Base-by-base conservation (phyloP, 2,888 invertebrate genomes). In the Thecocarcelia acutangulata region DNA sequence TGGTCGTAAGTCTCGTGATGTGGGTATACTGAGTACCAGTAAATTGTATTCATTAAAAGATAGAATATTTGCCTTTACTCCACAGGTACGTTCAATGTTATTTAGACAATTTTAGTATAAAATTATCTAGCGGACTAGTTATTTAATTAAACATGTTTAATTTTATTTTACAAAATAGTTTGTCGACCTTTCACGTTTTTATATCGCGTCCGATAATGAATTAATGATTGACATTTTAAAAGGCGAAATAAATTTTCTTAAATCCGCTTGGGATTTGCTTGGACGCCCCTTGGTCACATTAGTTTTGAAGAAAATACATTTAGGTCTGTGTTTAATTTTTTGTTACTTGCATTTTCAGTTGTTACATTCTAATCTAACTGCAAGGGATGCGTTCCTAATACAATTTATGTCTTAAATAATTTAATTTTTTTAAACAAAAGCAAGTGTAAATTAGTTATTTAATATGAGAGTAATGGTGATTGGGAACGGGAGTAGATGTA, bases 121-220 rank as follows among this genome's bases (percentile, higher is more conserved):
- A 13, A 24, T 4, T 40, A 59, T 61, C 21, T 46, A 48, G 40
- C 58, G 17, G 8, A 6, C 1, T 33, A 33, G 33, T 33, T 46
- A 44, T 77, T 83, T 76, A 37, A 74, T 77, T 76, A 48, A 63
- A 44, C 44, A 66, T 69, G 73, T 74, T 77, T 82, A 64, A 82
- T 85, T 83, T 84, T 54, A 15, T 79, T 78, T 82, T 61, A 33
- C n/a, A 64, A 72, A 50, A 86, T 93, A 99, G 98, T 97, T 98
- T 93, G 97, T 97, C 93, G 99, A 99, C 93, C 95, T 96, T 93
- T 95, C 96, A 90, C 95, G 97, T 91, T 98, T 98, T 94, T 99
- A 99, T 95, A 96, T 98, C 91, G 98, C 98, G 90, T 97, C 97
- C 90, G 99, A 99, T 93, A 96, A 96, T 92, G 97, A 98, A 92